Conservation (phyloP, 2,797 vertebrate genomes). For the Triplophysa bombifrons region DNA sequence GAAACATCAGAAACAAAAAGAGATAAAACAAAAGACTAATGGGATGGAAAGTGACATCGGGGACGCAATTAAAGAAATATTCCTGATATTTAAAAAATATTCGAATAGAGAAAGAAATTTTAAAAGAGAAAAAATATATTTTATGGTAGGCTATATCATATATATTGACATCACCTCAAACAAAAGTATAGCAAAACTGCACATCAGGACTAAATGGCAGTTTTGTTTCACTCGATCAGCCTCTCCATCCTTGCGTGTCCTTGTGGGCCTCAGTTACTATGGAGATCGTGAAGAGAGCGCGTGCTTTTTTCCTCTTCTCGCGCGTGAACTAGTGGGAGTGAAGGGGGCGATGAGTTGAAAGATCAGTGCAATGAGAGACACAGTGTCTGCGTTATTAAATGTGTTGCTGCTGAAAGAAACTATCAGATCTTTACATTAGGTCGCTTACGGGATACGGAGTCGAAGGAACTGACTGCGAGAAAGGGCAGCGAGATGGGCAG, state of each 20-base stretch:
- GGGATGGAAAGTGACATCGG: too few relatives aligned
- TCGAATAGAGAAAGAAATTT: too few relatives aligned
- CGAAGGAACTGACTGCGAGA: slow-evolving; percentile 19
- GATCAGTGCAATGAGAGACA: slow-evolving; percentile 20
- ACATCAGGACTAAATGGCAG: not conserved
- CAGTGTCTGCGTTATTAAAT: slow-evolving; percentile 16
- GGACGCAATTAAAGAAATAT: too few relatives aligned
- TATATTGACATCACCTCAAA: too few relatives aligned
- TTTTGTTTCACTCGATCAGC: not conserved
- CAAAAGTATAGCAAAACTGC: not conserved
- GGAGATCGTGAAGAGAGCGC: slow-evolving; percentile 31
- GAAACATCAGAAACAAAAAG: too few relatives aligned
- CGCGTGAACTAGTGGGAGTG: slow-evolving; percentile 42
- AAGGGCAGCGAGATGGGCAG: slow-evolving; percentile 68
- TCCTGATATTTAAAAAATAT: too few relatives aligned
- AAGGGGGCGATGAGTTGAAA: slow-evolving; percentile 47
- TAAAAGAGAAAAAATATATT: too few relatives aligned
- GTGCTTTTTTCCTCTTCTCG: slow-evolving; percentile 25
- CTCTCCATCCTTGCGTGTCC: slow-evolving; percentile 28
- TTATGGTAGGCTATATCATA: too few relatives aligned
- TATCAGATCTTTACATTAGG: not conserved
- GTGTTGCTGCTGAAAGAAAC: not conserved
- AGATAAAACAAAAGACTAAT: too few relatives aligned
- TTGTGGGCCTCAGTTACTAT: slow-evolving; percentile 53
- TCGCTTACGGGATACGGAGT: not conserved